A percentile compares a stretch with the other conserved stretches of the same genome.
Conservation (phyloP, 2,113 vertebrate genomes). For the Phylloscopus trochilus region DNA sequence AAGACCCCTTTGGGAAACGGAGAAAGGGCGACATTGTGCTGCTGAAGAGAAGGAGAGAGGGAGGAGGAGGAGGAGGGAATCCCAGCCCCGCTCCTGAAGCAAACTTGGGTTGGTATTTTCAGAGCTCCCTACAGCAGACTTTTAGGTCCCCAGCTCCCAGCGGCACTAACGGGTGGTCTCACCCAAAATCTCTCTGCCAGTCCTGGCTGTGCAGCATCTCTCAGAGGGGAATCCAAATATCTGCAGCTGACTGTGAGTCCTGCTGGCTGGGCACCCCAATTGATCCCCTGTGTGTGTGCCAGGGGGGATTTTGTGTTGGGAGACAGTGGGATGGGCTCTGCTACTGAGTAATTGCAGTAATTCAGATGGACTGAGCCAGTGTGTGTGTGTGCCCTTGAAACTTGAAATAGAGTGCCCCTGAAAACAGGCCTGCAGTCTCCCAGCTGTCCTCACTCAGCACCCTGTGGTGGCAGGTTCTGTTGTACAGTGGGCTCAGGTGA, state of each 20-base stretch:
- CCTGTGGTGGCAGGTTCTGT: neutral
- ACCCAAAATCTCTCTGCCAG: neutral
- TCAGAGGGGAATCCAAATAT: neutral
- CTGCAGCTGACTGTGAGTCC: neutral
- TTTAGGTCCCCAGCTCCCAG: neutral
- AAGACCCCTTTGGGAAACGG: neutral
- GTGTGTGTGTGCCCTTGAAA: neutral
- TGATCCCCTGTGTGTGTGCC: accelerated
- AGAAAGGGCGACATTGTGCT: slow-evolving; percentile 4
- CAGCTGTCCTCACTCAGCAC: accelerated
- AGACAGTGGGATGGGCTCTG: neutral
- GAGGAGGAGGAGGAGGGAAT: neutral
- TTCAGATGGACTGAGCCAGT: neutral
- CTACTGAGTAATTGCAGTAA: neutral
- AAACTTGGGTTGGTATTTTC: neutral
- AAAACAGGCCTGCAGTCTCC: neutral
- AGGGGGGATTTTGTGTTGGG: neutral
- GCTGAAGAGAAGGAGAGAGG: neutral
- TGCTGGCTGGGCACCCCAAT: neutral
- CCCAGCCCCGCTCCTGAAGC: neutral
- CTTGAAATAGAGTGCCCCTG: neutral
- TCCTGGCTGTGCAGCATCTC: neutral
- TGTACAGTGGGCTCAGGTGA: neutral
- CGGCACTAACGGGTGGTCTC: neutral
- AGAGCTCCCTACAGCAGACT: neutral